These are phyloP conservation scores for Meloidogyne exigua DNA, from an alignment of 1,140 invertebrate species.

Conservation along the genomic window DNA sequence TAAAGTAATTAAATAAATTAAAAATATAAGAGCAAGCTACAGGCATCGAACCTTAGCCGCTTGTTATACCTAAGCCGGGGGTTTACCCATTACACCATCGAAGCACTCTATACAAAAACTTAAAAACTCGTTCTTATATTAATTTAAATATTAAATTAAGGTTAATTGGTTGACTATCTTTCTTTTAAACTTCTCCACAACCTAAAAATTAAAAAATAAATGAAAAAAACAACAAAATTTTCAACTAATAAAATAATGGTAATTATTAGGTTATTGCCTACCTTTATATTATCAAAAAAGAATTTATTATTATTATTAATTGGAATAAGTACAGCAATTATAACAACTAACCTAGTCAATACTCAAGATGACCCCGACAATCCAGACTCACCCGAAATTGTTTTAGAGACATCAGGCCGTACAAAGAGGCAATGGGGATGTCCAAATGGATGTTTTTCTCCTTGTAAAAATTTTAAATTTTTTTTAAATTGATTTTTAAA, in stretches of 20 bases:
- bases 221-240: neutral
- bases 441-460: slow-evolving; percentile 39
- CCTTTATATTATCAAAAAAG: neutral
- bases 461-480: slow-evolving; percentile 12
- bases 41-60: too few species aligned
- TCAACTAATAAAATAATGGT: neutral
- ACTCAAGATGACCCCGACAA: neutral
- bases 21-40: too few species aligned
- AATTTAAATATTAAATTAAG: too few species aligned
- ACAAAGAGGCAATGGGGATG: slow-evolving; percentile 41
- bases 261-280: neutral
- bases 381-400: neutral
- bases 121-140: too few species aligned
- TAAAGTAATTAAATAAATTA: too few species aligned
- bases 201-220: neutral
- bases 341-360: neutral
- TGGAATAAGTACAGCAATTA: neutral
- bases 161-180: too few species aligned
- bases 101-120: too few species aligned
- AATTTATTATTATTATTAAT: neutral
- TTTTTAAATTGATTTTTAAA: neutral
- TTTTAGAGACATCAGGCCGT: neutral
- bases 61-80: too few species aligned
- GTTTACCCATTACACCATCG: too few species aligned
- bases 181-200: too few species aligned